Evolutionary conservation across 2,888 invertebrate genomes (phyloP).

Genomic region (Cremastobaeus sp.): DNA sequence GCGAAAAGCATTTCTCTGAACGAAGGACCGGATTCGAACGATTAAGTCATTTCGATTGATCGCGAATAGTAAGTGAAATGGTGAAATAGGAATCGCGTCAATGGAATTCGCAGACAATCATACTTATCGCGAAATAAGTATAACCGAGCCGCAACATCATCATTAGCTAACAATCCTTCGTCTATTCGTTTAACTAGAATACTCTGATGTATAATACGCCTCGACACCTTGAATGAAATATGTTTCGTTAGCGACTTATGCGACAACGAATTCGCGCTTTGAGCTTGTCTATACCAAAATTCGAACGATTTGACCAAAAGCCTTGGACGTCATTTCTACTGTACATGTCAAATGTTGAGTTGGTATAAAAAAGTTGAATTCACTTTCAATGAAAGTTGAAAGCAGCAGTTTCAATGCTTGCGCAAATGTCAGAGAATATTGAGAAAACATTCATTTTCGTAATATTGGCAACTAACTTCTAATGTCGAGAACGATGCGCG

Average conservation of each 20-base stretch:
- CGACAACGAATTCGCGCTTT: slow-evolving; percentile 16
- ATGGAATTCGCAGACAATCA: slow-evolving; percentile 66
- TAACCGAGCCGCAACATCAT: slow-evolving; percentile 65
- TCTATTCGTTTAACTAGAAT: slow-evolving; percentile 24
- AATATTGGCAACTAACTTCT: slow-evolving; percentile 69
- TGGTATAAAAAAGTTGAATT: no score
- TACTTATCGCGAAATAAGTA: slow-evolving; percentile 76
- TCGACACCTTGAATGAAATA: slow-evolving; percentile 3
- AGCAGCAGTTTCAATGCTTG: no score
- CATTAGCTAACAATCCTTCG: slow-evolving; percentile 11
- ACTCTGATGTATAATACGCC: slow-evolving; percentile 31
- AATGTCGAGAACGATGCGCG: slow-evolving; percentile 49
- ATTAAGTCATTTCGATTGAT: slow-evolving; percentile 30
- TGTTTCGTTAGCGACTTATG: no score
- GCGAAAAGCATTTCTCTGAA: no score
- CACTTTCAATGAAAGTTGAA: no score
- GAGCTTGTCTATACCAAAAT: slow-evolving; percentile 5
- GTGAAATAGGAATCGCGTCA: slow-evolving; percentile 41
- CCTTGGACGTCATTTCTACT: no score
- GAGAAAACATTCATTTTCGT: no score
- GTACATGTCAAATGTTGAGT: no score
- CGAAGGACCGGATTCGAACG: no score
- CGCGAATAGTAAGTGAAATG: slow-evolving; percentile 43
- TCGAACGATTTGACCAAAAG: no score
- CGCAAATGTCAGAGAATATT: no score